Evolutionary conservation across 2,113 vertebrate species (phyloP).

Genomic region (Triplophysa tibetana): DNA sequence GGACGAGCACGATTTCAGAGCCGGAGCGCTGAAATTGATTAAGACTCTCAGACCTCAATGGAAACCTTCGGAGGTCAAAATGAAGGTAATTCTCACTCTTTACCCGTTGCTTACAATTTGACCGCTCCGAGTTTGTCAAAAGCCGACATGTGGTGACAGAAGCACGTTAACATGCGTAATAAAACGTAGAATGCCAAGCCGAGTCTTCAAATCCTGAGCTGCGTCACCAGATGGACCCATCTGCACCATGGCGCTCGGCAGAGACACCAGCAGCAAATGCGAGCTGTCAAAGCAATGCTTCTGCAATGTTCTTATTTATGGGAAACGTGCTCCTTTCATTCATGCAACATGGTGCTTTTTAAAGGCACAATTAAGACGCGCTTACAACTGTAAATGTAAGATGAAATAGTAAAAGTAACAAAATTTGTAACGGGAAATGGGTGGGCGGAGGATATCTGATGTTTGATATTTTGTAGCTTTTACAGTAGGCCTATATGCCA

Average conservation of each 20-base stretch:
- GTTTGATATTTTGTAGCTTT: not conserved
- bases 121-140: not conserved
- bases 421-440: not conserved
- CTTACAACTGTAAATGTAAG: not conserved
- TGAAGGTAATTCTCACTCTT: conserved; percentile 68
- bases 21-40: conserved; percentile 71
- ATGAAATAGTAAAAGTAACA: not conserved
- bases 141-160: not conserved
- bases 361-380: not conserved
- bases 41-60: conserved; percentile 75
- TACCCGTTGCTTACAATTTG: not conserved
- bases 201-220: conserved; percentile 50
- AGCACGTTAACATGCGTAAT: not conserved
- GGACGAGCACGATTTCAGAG: conserved; percentile 73
- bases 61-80: conserved; percentile 76
- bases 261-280: not conserved
- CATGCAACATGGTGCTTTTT: not conserved
- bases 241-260: not conserved
- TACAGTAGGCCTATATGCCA: not conserved
- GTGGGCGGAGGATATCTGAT: not conserved
- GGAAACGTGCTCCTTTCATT: not conserved
- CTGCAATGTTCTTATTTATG: not conserved
- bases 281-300: conserved; percentile 20
- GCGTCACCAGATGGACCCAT: conserved; percentile 56
- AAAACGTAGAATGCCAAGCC: conserved; percentile 16